Conservation (phyloP, 2,113 vertebrate genomes). For the Rhizomys pruinosus region DNA sequence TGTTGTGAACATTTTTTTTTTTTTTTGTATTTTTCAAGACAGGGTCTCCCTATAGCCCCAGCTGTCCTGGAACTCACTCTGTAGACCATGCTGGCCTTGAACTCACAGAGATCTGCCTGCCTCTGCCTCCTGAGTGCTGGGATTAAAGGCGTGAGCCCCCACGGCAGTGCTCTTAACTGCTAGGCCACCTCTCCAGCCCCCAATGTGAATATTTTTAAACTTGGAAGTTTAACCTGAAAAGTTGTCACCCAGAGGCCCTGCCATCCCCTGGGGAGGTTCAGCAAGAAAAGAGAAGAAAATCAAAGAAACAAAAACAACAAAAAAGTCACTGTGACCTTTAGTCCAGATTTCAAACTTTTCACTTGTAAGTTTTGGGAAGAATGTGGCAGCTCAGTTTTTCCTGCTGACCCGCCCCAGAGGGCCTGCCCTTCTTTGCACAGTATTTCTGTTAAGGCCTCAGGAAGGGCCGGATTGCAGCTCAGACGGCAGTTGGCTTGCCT, state of each 20-base stretch:
- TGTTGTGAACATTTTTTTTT: background rate
- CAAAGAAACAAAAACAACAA: no score
- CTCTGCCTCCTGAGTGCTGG: no score
- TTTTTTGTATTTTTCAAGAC: background rate
- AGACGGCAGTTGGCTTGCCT: background rate
- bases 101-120: no score
- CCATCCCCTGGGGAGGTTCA: background rate
- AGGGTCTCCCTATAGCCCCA: no score
- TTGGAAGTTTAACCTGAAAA: slow-evolving; percentile 38
- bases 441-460: background rate
- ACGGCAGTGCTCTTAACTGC: no score
- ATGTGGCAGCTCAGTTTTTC: background rate
- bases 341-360: background rate
- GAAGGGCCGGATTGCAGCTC: no score
- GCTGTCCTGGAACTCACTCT: no score
- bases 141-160: no score
- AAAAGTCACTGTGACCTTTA: background rate
- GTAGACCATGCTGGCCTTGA: no score
- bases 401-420: background rate
- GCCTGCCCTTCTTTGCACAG: background rate
- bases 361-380: background rate
- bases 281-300: background rate
- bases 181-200: no score
- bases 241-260: background rate
- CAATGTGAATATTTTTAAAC: no score